Base-by-base conservation (phyloP, 2,113 vertebrate species). In the Mugil cephalus region DNA sequence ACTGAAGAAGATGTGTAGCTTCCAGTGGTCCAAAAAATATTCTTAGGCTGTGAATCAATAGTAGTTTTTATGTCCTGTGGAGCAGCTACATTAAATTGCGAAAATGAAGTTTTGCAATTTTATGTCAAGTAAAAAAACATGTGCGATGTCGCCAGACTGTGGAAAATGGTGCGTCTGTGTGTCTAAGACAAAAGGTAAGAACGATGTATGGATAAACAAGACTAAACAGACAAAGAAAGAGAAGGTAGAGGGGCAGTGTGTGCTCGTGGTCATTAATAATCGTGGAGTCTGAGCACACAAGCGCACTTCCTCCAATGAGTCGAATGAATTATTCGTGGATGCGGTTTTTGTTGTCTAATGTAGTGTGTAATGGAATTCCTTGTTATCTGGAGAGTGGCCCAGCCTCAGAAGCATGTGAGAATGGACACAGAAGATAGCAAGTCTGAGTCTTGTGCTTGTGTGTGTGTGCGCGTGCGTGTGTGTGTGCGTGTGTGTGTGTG, bases 361-460 rank as follows among this genome's bases (percentile, higher is more conserved):
- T 83, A 59, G 60, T 89, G 87, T 88, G 82, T 88, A 89, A 87
- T 90, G 84, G 83, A 86, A 88, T 89, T 71, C 79, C 70, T 69
- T 86, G 67, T 83, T 84, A 79, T 87, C 77, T 72, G 69, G 66
- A 71, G 72, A 82, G 66, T 10, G 46, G 77, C 89, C 83, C 53
- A 40, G 55, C 52, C 71, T 81, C 53, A 63, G 63, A 55, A 19
- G 54, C 39, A 50, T 77, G 71, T 69, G 42, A 43, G 75, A 18
- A 65, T 58, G 71, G 70, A 70, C 74, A 72, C 54, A 24, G 52
- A 39, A 65, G 71, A 83, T 74, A 58, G 8, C 47, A 56, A 61
- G 34, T 2, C 18, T 40, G 19, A 55, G 51, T 39, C 36, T 50
- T 76, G 39, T 42, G 34, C 17, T 54, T 38, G 50, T 69, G 64